phyloP scores from a whole-genome alignment of 1,140 invertebrate species.

The Sarcophaga peregrina region DNA sequence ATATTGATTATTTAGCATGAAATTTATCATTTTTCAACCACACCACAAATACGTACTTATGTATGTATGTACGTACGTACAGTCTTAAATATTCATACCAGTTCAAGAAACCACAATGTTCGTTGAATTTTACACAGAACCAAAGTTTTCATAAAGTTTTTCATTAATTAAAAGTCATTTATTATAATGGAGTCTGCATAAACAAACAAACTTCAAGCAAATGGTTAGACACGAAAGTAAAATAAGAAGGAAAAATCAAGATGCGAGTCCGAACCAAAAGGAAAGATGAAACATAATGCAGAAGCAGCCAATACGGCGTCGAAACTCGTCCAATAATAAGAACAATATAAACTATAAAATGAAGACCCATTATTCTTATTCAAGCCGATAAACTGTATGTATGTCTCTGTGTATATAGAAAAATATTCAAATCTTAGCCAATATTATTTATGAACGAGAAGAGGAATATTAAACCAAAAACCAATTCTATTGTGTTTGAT shows the following conservation, averaged over 20 bases:
- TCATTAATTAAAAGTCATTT: slow-evolving; percentile 25
- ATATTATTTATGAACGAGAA: background rate
- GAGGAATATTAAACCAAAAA: background rate
- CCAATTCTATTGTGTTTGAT: background rate
- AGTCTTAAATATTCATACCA: background rate
- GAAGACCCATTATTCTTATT: background rate
- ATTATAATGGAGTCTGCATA: slow-evolving; percentile 17
- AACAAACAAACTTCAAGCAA: background rate
- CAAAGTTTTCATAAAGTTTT: background rate
- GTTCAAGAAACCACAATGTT: background rate
- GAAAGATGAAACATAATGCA: slow-evolving; percentile 21
- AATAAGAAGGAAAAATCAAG: background rate
- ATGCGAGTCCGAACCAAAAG: background rate
- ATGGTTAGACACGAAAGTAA: background rate
- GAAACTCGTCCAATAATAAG: background rate
- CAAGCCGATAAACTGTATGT: background rate
- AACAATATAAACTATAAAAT: slow-evolving; percentile 8
- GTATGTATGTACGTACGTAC: too few species aligned
- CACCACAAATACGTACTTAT: background rate
- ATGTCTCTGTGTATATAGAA: too few species aligned
- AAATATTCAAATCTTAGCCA: background rate
- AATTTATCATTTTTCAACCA: slow-evolving; percentile 9
- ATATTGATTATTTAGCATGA: background rate
- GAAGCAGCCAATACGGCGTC: slow-evolving; percentile 17
- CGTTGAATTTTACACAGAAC: background rate